Evolutionary conservation across 2,888 invertebrate genomes (phyloP), one percentile per base, ranked within the genome.

Genomic region (Idaea biselata): DNA sequence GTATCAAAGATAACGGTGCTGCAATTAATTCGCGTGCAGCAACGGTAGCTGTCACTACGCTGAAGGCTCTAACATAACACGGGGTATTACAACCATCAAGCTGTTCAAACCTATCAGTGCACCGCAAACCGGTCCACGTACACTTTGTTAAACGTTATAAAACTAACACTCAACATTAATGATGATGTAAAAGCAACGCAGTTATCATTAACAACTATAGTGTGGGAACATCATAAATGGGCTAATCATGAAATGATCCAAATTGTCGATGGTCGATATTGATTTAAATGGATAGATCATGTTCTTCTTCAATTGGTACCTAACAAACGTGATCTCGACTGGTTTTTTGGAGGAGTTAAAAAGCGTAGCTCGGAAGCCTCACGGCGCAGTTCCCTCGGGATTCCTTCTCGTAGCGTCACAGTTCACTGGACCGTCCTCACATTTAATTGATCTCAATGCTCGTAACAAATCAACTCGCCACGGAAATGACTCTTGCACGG

Each of bases 381-480:
- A 18, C 7, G 17, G 75, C 78, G 14, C 78, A 76, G 67, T 87
- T 89, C 89, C 88, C 86, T 80, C 82, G 83, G 86, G 90, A 91
- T 92, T 84, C 89, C 90, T 76, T 75, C 89, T 86, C 89, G 91
- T 91, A 82, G 74, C 76, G 72, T 71, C 75, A 73, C 70, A 73
- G 73, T 60, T 73, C 80, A 77, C 77, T 80, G 80, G 80, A 80
- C 79, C 86, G 80, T 81, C 75, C 82, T 77, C 80, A 81, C 77
- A 77, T 82, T 82, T 91, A 91, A 91, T 91, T 89, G 90, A 85
- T 89, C 87, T 84, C 86, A 89, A 91, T 89, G 88, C 86, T 89
- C 83, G 90, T 80, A 81, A 85, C 91, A 80, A 91, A 92, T 91
- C 80, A 80, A 86, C 83, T 87, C 80, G 89, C 76, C 73, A 87